These are phyloP conservation scores for Propsilocerus akamusi DNA, from an alignment of 1,140 invertebrate genomes.

Conservation along the genomic window DNA sequence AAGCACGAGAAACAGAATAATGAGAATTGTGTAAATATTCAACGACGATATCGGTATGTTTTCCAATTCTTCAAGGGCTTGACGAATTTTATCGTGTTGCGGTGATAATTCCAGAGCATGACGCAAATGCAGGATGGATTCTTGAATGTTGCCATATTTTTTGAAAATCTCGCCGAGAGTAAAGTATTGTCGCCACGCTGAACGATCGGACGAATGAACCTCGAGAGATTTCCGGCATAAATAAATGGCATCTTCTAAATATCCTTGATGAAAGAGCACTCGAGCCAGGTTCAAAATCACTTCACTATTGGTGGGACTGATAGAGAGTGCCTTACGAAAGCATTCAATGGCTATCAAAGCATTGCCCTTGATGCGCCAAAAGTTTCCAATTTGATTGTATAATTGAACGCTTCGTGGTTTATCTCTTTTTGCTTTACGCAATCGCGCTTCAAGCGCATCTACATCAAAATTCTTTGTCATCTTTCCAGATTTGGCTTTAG, in stretches of 20 bases:
- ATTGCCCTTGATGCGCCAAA: slow-evolving; percentile 69
- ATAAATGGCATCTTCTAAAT: slow-evolving; percentile 74
- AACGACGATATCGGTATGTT: slow-evolving; percentile 47
- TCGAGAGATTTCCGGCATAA: slow-evolving; percentile 48
- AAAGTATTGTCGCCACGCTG: slow-evolving; percentile 79
- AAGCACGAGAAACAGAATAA: slow-evolving; percentile 56
- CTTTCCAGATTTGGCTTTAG: slow-evolving; percentile 30
- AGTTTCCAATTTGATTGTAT: slow-evolving; percentile 80
- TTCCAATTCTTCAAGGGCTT: slow-evolving; percentile 60
- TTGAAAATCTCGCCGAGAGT: slow-evolving; percentile 70
- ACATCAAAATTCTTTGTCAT: slow-evolving; percentile 55
- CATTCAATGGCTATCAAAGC: slow-evolving; percentile 72
- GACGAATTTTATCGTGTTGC: slow-evolving; percentile 57
- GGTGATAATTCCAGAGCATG: slow-evolving; percentile 66
- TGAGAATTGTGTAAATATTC: slow-evolving; percentile 65
- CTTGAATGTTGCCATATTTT: slow-evolving; percentile 66
- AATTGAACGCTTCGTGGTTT: slow-evolving; percentile 72
- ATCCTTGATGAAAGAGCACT: slow-evolving; percentile 67
- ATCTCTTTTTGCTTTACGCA: slow-evolving; percentile 67
- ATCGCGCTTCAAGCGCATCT: slow-evolving; percentile 49
- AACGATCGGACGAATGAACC: slow-evolving; percentile 59
- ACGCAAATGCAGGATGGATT: slow-evolving; percentile 59
- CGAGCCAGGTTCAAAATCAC: slow-evolving; percentile 65
- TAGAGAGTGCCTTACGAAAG: slow-evolving; percentile 62
- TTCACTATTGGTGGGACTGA: slow-evolving; percentile 72